Evolutionary conservation across 2,113 vertebrate species (phyloP), one percentile per base, ranked within the genome.

Genomic region (Psilopsiagon aurifrons): DNA sequence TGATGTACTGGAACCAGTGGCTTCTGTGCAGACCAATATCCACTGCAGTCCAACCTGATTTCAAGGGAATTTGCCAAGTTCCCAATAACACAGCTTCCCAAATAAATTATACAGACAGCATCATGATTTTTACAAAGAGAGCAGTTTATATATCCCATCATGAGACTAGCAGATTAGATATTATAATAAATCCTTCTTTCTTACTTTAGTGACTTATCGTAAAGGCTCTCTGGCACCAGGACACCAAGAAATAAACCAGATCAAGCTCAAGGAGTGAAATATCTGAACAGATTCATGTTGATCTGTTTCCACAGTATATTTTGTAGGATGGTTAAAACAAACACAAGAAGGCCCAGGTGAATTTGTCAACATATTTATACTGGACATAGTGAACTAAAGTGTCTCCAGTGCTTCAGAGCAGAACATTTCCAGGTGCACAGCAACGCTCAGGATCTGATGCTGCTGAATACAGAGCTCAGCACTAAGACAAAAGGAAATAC

Each of bases 401-500:
- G 28, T 66, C 33, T 62, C 68, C 59, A 39, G 37, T 57, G 35
- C 13, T 59, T 80, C 49, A 69, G 76, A 86, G 28, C 4, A 59
- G 46, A 90, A 55, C 28, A 89, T 60, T 71, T 95, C 74, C 89
- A 86, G 78, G 44, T 54, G 59, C 37, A 70, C 29, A 67, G 39
- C 23, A 55, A 23, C 46, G 67, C 59, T n/a, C 71, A 39, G 27
- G 29, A 63, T 82, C 37, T 70, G 44, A 60, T 55, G 35, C 9
- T 83, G n/a, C 33, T 52, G 49, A 94, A 83, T 23, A 62, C 41
- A 77, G 51, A 77, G 51, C 43, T 93, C 78, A 70, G 9, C 29
- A 41, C 39, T 57, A 71, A 83, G 51, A 88, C 63, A 62, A 94
- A 84, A 90, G 35, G 81, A 77, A 95, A 95, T 67, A 66, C 75